These are phyloP conservation scores for Koerneria pararmatus DNA, from an alignment of 2,888 invertebrate genomes.

Conservation along the genomic window DNA sequence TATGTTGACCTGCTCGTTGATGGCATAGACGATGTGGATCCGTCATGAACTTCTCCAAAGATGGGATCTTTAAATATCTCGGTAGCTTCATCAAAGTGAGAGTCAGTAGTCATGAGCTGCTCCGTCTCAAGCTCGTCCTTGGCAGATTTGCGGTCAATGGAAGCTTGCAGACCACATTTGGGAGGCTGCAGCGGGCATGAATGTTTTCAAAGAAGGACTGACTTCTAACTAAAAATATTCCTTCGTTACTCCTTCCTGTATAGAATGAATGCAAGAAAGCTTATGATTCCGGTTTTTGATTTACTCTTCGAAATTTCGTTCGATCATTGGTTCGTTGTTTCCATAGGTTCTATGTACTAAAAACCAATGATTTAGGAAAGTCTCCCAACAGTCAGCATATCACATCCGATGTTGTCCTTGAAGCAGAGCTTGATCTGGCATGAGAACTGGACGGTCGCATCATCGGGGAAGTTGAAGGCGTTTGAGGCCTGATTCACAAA, in stretches of 20 bases:
- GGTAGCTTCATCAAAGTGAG: background rate
- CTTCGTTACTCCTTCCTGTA: too few species aligned
- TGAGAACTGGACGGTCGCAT: slow-evolving; percentile 46
- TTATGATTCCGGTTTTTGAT: too few species aligned
- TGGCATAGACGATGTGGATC: too few species aligned
- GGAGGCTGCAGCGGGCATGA: slow-evolving; percentile 29
- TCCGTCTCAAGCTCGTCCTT: slow-evolving; percentile 21
- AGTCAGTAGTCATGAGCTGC: too few species aligned
- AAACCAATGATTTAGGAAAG: slow-evolving; percentile 17
- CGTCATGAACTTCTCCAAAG: slow-evolving; percentile 12
- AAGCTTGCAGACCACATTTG: slow-evolving; percentile 30
- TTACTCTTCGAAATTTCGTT: too few species aligned
- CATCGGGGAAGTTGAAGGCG: slow-evolving; percentile 58
- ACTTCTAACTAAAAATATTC: too few species aligned
- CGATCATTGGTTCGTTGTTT: too few species aligned
- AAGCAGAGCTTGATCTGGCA: slow-evolving; percentile 56
- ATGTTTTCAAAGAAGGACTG: too few species aligned
- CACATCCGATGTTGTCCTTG: slow-evolving; percentile 40
- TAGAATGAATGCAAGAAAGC: too few species aligned
- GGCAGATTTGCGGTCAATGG: slow-evolving; percentile 7
- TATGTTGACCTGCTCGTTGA: too few species aligned
- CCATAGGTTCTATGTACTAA: background rate
- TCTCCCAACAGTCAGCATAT: slow-evolving; percentile 34
- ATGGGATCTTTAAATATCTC: slow-evolving; percentile 4
- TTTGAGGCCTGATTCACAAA: slow-evolving; percentile 43